Conservation (phyloP, 2,888 invertebrate genomes). For the Apamea sordens region DNA sequence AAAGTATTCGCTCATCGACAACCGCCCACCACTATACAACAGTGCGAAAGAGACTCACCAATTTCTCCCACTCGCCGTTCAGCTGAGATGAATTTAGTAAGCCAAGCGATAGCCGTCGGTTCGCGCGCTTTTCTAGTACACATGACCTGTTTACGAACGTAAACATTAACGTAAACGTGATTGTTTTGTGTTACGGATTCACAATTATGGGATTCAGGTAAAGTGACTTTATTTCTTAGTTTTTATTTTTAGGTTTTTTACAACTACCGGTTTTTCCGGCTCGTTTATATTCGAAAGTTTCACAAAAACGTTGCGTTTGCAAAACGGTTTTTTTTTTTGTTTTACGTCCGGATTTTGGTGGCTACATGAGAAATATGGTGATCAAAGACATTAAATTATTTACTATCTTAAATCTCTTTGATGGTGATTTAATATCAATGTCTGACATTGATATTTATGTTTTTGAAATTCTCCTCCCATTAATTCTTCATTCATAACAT, state of each 20-base stretch:
- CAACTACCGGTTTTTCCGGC: slow-evolving; percentile 19
- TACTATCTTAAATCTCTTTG: too few species aligned
- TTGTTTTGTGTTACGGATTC: slow-evolving; percentile 69
- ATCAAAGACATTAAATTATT: too few species aligned
- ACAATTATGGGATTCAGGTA: slow-evolving; percentile 69
- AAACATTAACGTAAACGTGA: slow-evolving; percentile 72
- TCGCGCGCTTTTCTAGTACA: slow-evolving; percentile 72
- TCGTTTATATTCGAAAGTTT: slow-evolving; percentile 55
- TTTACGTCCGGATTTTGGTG: neutral
- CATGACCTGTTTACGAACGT: slow-evolving; percentile 76
- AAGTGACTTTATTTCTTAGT: slow-evolving; percentile 33
- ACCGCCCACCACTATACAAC: slow-evolving; percentile 68
- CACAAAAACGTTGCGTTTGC: slow-evolving; percentile 22
- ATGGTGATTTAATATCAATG: neutral
- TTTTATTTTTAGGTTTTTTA: neutral
- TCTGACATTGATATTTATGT: neutral
- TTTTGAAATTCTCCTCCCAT: too few species aligned
- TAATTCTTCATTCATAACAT: neutral
- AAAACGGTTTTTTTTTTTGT: slow-evolving; percentile 17
- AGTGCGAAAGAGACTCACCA: slow-evolving; percentile 81
- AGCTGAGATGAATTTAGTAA: slow-evolving; percentile 82
- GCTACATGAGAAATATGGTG: neutral
- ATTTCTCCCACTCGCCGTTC: slow-evolving; percentile 73
- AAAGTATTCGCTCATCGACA: slow-evolving; percentile 61
- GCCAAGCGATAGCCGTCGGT: slow-evolving; percentile 74